Conservation (phyloP, 2,113 vertebrate species). For the Ochotona curzoniae region DNA sequence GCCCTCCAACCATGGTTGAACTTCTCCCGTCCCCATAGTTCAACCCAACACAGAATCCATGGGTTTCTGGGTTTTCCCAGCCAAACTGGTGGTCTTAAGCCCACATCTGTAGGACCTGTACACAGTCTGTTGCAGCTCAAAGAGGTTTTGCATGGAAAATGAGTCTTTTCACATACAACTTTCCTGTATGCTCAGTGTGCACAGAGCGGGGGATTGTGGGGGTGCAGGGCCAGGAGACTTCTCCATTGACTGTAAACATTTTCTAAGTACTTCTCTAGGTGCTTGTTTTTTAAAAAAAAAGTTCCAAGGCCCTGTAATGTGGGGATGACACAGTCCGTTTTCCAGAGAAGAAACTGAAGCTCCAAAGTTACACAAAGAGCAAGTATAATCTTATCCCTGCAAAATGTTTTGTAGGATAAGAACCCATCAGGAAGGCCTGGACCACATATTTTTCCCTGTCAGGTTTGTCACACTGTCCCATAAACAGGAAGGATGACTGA, state of each 20-base stretch:
- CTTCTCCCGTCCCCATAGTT: neutral
- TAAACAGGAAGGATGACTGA: constrained; percentile 81
- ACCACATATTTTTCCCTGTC: constrained; percentile 17
- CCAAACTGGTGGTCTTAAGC: neutral
- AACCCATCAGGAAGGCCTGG: constrained; percentile 10
- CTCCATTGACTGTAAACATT: neutral
- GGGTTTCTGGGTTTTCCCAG: neutral
- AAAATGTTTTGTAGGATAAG: constrained; percentile 1
- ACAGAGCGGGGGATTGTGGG: no score
- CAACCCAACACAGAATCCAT: neutral
- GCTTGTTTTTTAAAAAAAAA: neutral
- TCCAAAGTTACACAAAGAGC: neutral
- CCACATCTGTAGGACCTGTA: neutral
- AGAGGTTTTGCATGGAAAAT: neutral
- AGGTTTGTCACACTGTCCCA: constrained; percentile 64
- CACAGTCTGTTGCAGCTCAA: neutral
- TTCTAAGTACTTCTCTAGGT: neutral
- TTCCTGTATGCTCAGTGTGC: neutral
- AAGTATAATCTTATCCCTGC: neutral
- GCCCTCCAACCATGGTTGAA: neutral
- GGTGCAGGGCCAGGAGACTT: neutral
- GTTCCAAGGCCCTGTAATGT: neutral
- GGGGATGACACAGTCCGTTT: neutral
- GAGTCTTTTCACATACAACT: neutral
- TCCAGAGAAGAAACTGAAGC: neutral